Evolutionary conservation across 2,797 vertebrate genomes (phyloP), one percentile per base, ranked within the genome.

Genomic region (Miichthys miiuy): DNA sequence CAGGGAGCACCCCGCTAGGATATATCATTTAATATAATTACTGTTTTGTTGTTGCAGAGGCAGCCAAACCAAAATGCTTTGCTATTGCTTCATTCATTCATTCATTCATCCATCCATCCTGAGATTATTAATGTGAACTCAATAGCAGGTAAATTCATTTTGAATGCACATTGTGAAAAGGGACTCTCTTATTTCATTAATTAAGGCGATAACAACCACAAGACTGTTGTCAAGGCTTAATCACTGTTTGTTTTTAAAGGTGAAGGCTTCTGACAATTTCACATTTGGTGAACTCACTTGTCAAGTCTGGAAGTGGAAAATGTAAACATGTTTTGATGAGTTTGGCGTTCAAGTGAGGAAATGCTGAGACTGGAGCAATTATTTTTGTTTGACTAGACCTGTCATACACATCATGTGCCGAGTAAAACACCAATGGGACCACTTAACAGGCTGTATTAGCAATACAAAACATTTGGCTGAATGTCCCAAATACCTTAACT

Each of bases 11-110:
- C 72, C 75, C n/a, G 30, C 72, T 63, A 66, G 70, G 57, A 76
- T 63, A 55, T 30, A 74, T 63, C 46, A 61, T 74, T 54, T 70
- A 54, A 72, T 66, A 62, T 80, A 83, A 86, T 82, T 77, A 74
- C 52, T 58, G 42, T 67, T 64, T 78, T 62, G 64, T 48, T 65
- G 81, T 87, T 84, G 86, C 83, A 72, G 73, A 58, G 79, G 73
- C 52, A 64, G 58, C 72, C 47, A 51, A 80, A 66, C 46, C 8
- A 41, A 67, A 7, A 38, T 64, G 16, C 27, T 52, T 67, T 71
- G 52, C 16, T 25, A 48, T 44, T 69, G 52, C 41, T 61, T 61
- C 52, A 21, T 25, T 60, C 12, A 34, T 34, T 8, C 30, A 34
- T 9, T 7, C 34, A 34, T 9, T 1, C 7, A 34, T 34, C 30